These are phyloP conservation scores for Piscicola geometra DNA, from an alignment of 2,888 invertebrate species.

Conservation along the genomic window DNA sequence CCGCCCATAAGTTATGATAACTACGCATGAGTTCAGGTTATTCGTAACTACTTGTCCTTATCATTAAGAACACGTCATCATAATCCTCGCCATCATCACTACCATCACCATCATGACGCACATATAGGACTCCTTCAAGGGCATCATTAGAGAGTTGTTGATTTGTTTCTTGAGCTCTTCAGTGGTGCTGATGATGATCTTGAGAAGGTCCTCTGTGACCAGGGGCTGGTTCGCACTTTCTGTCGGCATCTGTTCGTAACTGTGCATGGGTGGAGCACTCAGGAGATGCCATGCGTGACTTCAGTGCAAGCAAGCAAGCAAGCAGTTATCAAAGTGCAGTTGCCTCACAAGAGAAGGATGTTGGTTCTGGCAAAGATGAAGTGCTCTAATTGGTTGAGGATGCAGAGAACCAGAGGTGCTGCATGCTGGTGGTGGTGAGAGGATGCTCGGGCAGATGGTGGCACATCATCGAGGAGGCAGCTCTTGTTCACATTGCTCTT, in stretches of 20 bases:
- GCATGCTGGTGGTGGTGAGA: background rate
- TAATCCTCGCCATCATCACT: too few relatives aligned
- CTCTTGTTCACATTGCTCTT: background rate
- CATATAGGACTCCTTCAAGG: background rate
- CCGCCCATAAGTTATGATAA: too few relatives aligned
- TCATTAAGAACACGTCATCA: too few relatives aligned
- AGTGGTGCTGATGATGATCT: background rate
- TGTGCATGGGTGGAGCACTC: too few relatives aligned
- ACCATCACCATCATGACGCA: too few relatives aligned
- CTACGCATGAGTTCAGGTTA: too few relatives aligned
- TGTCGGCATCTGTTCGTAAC: background rate
- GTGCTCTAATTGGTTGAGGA: background rate
- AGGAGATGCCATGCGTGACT: too few relatives aligned
- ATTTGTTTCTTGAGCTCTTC: background rate
- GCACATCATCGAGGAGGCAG: too few relatives aligned
- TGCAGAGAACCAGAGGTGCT: background rate
- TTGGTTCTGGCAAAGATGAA: background rate
- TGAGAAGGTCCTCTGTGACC: background rate
- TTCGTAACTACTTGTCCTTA: too few relatives aligned
- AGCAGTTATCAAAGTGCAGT: too few relatives aligned
- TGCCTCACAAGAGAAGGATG: background rate
- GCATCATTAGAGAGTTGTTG: background rate
- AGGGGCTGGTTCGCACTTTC: background rate
- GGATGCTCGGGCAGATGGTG: too few relatives aligned
- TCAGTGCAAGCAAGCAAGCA: too few relatives aligned